These are phyloP conservation scores for Venustoraphidia nigricollis DNA, from an alignment of 2,888 invertebrate genomes.

Conservation along the genomic window DNA sequence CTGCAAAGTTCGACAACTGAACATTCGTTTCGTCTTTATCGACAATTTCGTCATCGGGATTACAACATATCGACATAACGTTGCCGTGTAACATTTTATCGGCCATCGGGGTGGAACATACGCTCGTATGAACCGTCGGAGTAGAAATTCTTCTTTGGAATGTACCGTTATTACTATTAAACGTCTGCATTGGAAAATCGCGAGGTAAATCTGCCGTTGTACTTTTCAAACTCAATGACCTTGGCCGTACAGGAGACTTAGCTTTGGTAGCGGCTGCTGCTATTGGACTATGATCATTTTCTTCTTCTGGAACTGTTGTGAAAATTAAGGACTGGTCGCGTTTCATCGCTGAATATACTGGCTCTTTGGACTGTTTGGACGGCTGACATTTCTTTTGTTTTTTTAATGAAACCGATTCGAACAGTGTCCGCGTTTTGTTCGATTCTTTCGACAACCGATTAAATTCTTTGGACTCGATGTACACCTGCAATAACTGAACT, in stretches of 20 bases:
- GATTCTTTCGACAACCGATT: conserved; percentile 32
- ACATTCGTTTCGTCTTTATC: conserved; percentile 11
- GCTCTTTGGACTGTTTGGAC: conserved; percentile 24
- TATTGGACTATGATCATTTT: conserved; percentile 21
- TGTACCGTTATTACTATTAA: conserved; percentile 4
- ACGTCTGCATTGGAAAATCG: conserved; percentile 9
- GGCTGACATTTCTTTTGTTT: conserved; percentile 14
- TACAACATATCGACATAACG: conserved; percentile 57
- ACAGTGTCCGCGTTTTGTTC: conserved; percentile 26
- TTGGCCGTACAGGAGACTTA: conserved; percentile 19
- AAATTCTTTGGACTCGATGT: conserved; percentile 49
- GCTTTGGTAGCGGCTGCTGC: conserved; percentile 10
- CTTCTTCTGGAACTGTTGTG: conserved; percentile 72
- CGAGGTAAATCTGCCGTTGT: conserved; percentile 18
- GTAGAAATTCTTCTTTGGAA: conserved; percentile 20
- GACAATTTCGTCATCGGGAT: conserved; percentile 31
- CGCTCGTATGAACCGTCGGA: conserved; percentile 51
- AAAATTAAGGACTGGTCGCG: conserved; percentile 66
- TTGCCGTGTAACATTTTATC: conserved; percentile 61
- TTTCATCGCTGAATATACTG: conserved; percentile 46
- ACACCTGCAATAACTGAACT: conserved; percentile 65
- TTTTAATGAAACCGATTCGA: conserved; percentile 14
- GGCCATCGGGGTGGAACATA: conserved; percentile 64
- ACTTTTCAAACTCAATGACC: conserved; percentile 24
- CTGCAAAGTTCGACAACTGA: conserved; percentile 8